phyloP scores from a whole-genome alignment of 2,113 vertebrate species.

The Oncorhynchus keta region DNA sequence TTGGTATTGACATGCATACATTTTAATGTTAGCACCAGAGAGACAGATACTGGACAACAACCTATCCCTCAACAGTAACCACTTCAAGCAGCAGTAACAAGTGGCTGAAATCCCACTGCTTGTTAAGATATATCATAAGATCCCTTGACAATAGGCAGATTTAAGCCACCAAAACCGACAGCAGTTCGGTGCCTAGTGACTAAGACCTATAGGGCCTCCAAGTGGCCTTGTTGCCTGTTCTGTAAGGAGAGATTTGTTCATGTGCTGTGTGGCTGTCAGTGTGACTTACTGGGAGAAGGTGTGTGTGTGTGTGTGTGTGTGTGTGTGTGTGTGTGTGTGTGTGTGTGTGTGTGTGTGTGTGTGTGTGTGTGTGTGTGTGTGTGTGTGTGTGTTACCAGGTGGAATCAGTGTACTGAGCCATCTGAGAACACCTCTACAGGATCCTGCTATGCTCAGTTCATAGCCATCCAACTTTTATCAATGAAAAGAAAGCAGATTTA shows the following conservation, averaged over 20 bases:
- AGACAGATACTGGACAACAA: conserved; percentile 15
- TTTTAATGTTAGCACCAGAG: conserved; percentile 7
- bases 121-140: conserved; percentile 36
- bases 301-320: background rate
- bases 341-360: conserved; percentile 8
- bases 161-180: conserved; percentile 28
- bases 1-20: background rate
- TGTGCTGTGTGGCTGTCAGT: conserved; percentile 4
- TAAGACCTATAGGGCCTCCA: conserved; percentile 12
- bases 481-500: conserved; percentile 12
- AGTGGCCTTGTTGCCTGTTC: conserved; percentile 19
- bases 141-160: conserved; percentile 36
- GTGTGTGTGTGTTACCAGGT: background rate
- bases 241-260: conserved; percentile 32
- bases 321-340: background rate
- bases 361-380: background rate
- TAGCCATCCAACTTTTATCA: conserved; percentile 20
- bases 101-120: conserved; percentile 35
- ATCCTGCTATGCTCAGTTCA: conserved; percentile 1
- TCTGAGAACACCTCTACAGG: conserved; percentile 28
- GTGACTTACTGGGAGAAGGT: background rate
- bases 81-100: conserved; percentile 27
- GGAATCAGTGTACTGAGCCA: conserved; percentile 32
- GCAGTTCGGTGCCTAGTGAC: conserved; percentile 21
- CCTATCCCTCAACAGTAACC: conserved; percentile 18